A percentile compares a stretch with the other conserved stretches of the same genome.
Conservation (phyloP, 2,113 vertebrate genomes). For the Macaca mulatta region DNA sequence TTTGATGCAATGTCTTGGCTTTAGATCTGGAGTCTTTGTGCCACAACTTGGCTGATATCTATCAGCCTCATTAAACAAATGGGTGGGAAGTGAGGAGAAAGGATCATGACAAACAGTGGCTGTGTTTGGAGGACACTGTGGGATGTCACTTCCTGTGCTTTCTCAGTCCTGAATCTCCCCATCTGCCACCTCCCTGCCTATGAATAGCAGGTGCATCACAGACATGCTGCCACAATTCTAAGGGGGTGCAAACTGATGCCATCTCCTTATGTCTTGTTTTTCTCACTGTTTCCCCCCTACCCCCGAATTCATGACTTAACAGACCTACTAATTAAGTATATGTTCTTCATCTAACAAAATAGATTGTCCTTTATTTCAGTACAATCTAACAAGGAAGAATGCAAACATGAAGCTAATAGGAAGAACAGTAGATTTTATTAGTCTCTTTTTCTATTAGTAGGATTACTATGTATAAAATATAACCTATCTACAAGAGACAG, state of each 20-base stretch:
- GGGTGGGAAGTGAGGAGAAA: neutral
- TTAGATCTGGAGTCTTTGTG: neutral
- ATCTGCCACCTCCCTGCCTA: rapidly evolving
- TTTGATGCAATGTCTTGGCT: neutral
- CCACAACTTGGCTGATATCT: neutral
- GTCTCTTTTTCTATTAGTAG: too few species aligned
- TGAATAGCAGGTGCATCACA: rapidly evolving
- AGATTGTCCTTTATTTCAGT: too few species aligned
- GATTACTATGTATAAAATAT: too few species aligned
- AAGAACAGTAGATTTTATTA: too few species aligned
- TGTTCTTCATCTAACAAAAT: too few species aligned
- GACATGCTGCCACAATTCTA: rapidly evolving
- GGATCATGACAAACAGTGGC: neutral
- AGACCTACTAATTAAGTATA: too few species aligned
- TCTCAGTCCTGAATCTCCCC: neutral
- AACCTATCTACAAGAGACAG: too few species aligned
- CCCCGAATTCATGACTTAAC: too few species aligned
- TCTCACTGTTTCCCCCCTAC: rapidly evolving
- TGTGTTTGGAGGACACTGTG: neutral
- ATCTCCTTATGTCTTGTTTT: rapidly evolving
- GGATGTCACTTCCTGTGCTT: neutral
- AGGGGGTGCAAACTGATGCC: rapidly evolving
- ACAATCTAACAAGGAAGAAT: too few species aligned
- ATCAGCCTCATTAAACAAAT: neutral
- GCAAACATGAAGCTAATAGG: too few species aligned